Percentiles rank a stretch among this genome's conserved stretches.
Conservation (phyloP, 2,113 vertebrate genomes). For the Dromiciops gliroides region DNA sequence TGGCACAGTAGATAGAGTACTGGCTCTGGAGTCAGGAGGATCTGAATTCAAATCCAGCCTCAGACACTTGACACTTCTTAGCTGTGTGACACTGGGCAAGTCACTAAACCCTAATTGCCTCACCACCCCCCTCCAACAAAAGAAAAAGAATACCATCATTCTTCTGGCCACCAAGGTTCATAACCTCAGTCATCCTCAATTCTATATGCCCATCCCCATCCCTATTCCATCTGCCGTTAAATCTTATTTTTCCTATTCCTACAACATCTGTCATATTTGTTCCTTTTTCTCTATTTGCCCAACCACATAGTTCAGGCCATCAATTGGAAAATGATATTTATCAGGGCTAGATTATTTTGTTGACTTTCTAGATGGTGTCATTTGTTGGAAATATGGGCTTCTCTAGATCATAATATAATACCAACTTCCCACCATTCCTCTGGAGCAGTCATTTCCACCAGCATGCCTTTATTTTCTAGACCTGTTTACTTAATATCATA, state of each 20-base stretch:
- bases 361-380: neutral
- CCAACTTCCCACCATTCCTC: neutral
- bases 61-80: no score
- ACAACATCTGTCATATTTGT: neutral
- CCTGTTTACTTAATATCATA: conserved; percentile 6
- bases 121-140: no score
- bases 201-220: neutral
- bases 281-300: neutral
- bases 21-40: no score
- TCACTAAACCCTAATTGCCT: no score
- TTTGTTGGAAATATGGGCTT: neutral
- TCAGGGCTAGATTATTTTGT: neutral
- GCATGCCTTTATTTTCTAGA: neutral
- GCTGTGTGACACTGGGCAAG: no score
- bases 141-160: neutral
- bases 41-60: no score
- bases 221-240: neutral
- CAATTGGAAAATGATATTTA: neutral
- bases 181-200: neutral
- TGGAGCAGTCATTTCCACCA: neutral
- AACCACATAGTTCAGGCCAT: neutral
- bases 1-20: no score
- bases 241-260: neutral
- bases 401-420: neutral
- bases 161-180: neutral